These are phyloP conservation scores for Sebastes matsubarae DNA, from an alignment of 2,797 vertebrate species.

Conservation along the genomic window DNA sequence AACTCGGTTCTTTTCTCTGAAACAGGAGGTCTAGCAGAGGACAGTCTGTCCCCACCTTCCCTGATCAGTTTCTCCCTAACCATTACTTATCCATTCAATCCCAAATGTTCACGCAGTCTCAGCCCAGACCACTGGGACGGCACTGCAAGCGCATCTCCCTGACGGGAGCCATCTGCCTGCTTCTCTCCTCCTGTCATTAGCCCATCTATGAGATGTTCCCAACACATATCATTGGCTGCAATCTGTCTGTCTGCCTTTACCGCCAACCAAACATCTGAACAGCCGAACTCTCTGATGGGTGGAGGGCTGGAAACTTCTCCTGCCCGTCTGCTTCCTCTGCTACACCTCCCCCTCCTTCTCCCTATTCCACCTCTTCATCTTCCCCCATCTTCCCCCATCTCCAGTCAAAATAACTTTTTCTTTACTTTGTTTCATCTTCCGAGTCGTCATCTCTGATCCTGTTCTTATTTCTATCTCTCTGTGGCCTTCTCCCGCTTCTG, in stretches of 20 bases:
- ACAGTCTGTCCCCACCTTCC: constrained; percentile 9
- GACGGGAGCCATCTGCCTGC: constrained; percentile 81
- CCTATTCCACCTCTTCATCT: constrained; percentile 31
- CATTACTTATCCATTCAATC: constrained; percentile 60
- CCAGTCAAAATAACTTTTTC: constrained; percentile 14
- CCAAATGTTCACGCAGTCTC: constrained; percentile 62
- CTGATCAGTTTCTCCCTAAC: constrained; percentile 27
- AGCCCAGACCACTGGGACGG: constrained; percentile 66
- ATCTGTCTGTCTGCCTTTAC: constrained; percentile 79
- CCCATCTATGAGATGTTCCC: constrained; percentile 78
- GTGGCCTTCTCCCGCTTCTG: constrained; percentile 9
- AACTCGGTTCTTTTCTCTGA: background rate
- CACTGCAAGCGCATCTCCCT: constrained; percentile 72
- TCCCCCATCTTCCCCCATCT: constrained; percentile 7
- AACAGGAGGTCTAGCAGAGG: constrained; percentile 29
- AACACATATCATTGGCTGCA: constrained; percentile 82
- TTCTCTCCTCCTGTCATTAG: constrained; percentile 78
- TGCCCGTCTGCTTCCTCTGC: constrained; percentile 50
- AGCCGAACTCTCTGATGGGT: constrained; percentile 76
- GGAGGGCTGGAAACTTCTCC: constrained; percentile 73
- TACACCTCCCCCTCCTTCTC: constrained; percentile 25
- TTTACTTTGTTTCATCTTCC: constrained; percentile 37
- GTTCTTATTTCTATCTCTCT: constrained; percentile 34
- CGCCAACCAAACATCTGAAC: constrained; percentile 83
- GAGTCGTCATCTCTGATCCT: constrained; percentile 31